These are phyloP conservation scores for Manis crassicaudata DNA, from an alignment of 2,797 vertebrate genomes.

Conservation along the genomic window DNA sequence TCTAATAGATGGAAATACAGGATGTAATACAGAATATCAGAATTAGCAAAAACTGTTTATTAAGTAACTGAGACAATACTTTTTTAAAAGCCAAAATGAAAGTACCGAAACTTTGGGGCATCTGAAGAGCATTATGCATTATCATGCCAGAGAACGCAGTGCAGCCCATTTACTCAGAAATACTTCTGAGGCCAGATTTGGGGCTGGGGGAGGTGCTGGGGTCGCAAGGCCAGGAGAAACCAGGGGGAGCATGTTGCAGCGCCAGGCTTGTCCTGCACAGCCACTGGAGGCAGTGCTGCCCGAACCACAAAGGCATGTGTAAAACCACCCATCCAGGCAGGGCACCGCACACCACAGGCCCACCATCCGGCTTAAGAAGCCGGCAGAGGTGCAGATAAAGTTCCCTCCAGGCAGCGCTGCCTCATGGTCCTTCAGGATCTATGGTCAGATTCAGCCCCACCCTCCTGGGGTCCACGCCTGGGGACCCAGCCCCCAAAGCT, in stretches of 20 bases:
- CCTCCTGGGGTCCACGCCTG: background rate
- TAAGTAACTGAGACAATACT: background rate
- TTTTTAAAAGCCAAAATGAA: background rate
- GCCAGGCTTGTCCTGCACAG: too few relatives aligned
- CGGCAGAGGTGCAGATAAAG: background rate
- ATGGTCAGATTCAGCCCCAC: too few relatives aligned
- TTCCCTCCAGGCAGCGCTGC: background rate
- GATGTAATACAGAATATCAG: background rate
- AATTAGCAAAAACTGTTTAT: too few relatives aligned
- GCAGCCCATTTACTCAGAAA: background rate
- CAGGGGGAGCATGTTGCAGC: background rate
- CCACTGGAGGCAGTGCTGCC: too few relatives aligned
- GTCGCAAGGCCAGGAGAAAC: too few relatives aligned
- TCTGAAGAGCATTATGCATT: background rate
- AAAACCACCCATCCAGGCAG: rapidly evolving
- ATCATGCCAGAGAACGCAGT: background rate
- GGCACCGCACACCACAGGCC: rapidly evolving
- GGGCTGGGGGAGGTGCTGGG: too few relatives aligned
- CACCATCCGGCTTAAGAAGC: background rate
- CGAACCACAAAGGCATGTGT: background rate
- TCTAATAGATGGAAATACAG: background rate
- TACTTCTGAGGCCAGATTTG: background rate
- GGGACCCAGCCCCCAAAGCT: too few relatives aligned
- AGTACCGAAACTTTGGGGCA: background rate
- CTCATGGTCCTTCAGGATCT: background rate